Conservation (phyloP, 2,888 invertebrate genomes). For the Lysandra coridon region DNA sequence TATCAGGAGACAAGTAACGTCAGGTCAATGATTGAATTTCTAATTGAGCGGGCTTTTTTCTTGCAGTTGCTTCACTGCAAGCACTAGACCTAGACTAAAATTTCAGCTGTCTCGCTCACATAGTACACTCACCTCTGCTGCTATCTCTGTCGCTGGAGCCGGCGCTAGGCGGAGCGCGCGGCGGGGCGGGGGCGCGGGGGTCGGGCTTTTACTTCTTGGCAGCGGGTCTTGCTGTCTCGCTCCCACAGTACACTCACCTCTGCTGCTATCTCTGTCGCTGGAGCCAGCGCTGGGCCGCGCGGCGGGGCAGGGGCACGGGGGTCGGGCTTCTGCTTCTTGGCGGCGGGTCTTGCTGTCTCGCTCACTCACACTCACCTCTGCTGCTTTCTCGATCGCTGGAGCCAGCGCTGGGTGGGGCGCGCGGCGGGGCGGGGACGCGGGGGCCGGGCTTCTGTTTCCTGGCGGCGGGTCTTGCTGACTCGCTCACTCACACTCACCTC, state of each 20-base stretch:
- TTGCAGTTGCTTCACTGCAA: no score
- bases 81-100: no score
- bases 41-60: no score
- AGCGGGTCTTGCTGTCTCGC: conserved; percentile 42
- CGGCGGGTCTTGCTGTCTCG: conserved; percentile 42
- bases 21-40: no score
- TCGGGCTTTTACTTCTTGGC: conserved; percentile 58
- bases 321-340: conserved; percentile 58
- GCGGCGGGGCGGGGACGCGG: conserved; percentile 37
- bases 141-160: conserved; percentile 8
- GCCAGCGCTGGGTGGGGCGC: no score
- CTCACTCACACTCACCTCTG: no score
- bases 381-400: no score
- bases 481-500: neutral
- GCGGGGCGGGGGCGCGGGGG: conserved; percentile 41
- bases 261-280: no score
- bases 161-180: conserved; percentile 1
- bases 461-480: neutral
- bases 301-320: conserved; percentile 41
- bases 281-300: no score
- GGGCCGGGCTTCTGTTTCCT: conserved; percentile 56
- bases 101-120: neutral
- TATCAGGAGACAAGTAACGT: no score
- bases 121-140: neutral
- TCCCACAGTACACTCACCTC: no score